These are phyloP conservation scores for Leistus spinibarbis DNA, from an alignment of 2,888 invertebrate species.

Conservation along the genomic window DNA sequence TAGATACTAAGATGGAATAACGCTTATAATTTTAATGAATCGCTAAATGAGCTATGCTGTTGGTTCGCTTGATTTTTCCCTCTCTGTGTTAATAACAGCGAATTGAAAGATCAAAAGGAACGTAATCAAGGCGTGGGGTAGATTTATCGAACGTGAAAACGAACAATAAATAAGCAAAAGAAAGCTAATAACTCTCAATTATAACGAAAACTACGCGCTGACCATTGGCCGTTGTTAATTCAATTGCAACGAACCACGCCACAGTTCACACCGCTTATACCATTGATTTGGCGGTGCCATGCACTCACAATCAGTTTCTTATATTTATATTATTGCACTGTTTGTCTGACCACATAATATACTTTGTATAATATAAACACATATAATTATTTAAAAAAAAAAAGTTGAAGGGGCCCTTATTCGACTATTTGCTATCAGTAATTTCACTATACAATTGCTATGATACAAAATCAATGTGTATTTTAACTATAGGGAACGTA, in stretches of 20 bases:
- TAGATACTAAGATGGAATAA: background rate
- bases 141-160: constrained; percentile 34
- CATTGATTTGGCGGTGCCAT: background rate
- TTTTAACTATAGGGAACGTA: too few relatives aligned
- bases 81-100: constrained; percentile 27
- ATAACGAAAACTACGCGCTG: constrained; percentile 42
- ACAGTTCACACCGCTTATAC: background rate
- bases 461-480: too few relatives aligned
- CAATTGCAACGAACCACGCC: constrained; percentile 41
- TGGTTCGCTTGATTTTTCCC: constrained; percentile 4
- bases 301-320: background rate
- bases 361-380: too few relatives aligned
- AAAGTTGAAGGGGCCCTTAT: too few relatives aligned
- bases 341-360: too few relatives aligned
- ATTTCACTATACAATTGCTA: too few relatives aligned
- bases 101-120: constrained; percentile 33
- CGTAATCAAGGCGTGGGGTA: constrained; percentile 21
- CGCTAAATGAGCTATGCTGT: constrained; percentile 27
- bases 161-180: constrained; percentile 37
- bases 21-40: constrained; percentile 24
- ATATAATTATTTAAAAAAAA: too few relatives aligned
- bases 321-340: too few relatives aligned
- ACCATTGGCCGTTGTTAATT: constrained; percentile 48
- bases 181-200: constrained; percentile 51
- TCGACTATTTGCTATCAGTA: too few relatives aligned